A percentile compares a stretch with the other conserved stretches of the same genome.
Evolutionary conservation across 2,797 vertebrate genomes (phyloP).

Genomic region (Hyperoplus immaculatus): DNA sequence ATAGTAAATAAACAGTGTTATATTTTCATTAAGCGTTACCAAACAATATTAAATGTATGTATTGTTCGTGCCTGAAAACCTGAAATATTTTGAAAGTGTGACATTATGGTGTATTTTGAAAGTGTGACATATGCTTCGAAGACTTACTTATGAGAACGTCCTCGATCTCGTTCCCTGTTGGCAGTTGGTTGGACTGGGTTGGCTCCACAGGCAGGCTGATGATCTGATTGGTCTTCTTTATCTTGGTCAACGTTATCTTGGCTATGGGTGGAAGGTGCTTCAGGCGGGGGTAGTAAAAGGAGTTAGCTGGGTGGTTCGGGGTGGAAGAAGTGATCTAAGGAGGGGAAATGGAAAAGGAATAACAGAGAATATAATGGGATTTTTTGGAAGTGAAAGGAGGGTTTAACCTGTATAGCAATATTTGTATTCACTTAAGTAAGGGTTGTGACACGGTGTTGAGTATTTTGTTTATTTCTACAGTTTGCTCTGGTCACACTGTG

Average conservation of each 20-base stretch:
- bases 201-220: conserved; percentile 84
- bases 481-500: neutral
- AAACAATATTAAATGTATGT: neutral
- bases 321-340: conserved; percentile 93
- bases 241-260: conserved; percentile 89
- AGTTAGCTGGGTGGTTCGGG: conserved; percentile 96
- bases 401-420: neutral
- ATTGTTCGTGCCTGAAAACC: no score
- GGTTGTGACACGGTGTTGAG: neutral
- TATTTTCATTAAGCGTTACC: neutral
- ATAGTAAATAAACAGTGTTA: neutral
- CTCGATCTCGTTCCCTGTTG: conserved; percentile 90
- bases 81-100: neutral
- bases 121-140: neutral
- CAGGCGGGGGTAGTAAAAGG: conserved; percentile 96
- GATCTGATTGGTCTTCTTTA: conserved; percentile 88
- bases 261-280: conserved; percentile 95
- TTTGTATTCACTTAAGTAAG: no score
- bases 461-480: neutral
- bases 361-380: neutral
- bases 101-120: neutral
- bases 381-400: neutral
- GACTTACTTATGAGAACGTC: conserved; percentile 90
- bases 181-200: conserved; percentile 86
- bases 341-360: conserved; percentile 24